Base-by-base conservation (phyloP, 2,888 invertebrate species). In the Pteria penguin region DNA sequence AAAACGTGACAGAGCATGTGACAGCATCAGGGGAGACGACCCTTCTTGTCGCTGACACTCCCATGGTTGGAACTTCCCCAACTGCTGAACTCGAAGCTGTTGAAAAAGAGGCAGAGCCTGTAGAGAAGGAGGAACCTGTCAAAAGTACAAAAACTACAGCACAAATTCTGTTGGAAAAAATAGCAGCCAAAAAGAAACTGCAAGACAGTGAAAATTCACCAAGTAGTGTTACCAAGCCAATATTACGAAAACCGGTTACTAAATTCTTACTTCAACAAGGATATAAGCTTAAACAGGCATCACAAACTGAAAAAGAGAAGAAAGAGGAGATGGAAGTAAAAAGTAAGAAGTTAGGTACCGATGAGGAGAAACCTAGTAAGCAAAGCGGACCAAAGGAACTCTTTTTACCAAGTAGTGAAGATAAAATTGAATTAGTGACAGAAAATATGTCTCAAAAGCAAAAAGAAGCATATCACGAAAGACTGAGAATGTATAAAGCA, bases 51-150 rank as follows among this genome's bases (percentile, higher is more conserved):
- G 68, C 55, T 14, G 57, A 29, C 22, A 68, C 54, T 4, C 68
- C 68, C 22, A 14, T 57, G n/a, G 74, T 74, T n/a, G 74, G 74
- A 18, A 66, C 61, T 26, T 74, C 74, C 61, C 74, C 74, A 61
- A 62, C 74, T 62, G 61, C 60, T 32, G 60, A 60, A 57, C 3
- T 68, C 14, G 68, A 68, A n/a, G 29, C 18, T 18, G 67, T 31
- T n/a, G 54, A 4, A 24, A 67, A 54, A 52, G 26, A 67, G 29
- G 67, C 52, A 32, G 36, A 36, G 27, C 33, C 26, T n/a, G 45
- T 65, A 45, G 31, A 68, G 52, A 26, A 26, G 57, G 57, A 57
- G 22, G 57, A 22, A 57, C 4, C 32, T 18, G 33, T 52, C n/a
- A 31, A 57, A 57, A 36, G 33, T 26, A 72, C 32, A 11, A 65